phyloP scores from a whole-genome alignment of 2,888 invertebrate genomes.

The Eilema depressum region DNA sequence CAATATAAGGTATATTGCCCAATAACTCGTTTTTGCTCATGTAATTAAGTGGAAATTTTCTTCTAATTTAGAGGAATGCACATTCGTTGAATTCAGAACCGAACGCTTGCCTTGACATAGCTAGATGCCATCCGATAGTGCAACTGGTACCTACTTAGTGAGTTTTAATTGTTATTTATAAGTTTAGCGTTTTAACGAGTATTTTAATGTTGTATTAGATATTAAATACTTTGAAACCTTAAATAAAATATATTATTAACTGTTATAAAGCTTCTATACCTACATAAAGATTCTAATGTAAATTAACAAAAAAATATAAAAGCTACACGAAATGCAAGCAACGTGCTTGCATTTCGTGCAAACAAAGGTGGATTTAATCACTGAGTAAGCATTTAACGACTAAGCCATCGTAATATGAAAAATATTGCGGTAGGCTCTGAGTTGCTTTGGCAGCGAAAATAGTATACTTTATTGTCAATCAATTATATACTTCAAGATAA shows the following conservation, averaged over 20 bases:
- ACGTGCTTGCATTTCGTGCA: background rate
- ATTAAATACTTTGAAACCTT: background rate
- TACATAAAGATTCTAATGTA: background rate
- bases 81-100: conserved; percentile 59
- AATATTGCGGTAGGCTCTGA: background rate
- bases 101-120: conserved; percentile 73
- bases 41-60: conserved; percentile 53
- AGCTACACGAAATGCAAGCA: background rate
- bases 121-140: conserved; percentile 40
- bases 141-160: conserved; percentile 21
- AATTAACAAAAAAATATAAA: background rate
- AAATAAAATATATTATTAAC: background rate
- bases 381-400: background rate
- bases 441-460: background rate
- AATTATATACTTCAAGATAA: too few relatives aligned
- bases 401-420: background rate
- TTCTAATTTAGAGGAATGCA: conserved; percentile 53
- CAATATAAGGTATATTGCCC: conserved; percentile 27
- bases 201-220: background rate
- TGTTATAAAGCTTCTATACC: background rate
- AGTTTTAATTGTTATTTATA: conserved; percentile 19
- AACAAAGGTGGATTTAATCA: background rate
- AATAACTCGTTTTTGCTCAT: conserved; percentile 26
- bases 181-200: conserved; percentile 2
- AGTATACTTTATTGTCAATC: too few relatives aligned